These are phyloP conservation scores for Thecophora atra DNA, from an alignment of 2,888 invertebrate genomes.

Conservation along the genomic window DNA sequence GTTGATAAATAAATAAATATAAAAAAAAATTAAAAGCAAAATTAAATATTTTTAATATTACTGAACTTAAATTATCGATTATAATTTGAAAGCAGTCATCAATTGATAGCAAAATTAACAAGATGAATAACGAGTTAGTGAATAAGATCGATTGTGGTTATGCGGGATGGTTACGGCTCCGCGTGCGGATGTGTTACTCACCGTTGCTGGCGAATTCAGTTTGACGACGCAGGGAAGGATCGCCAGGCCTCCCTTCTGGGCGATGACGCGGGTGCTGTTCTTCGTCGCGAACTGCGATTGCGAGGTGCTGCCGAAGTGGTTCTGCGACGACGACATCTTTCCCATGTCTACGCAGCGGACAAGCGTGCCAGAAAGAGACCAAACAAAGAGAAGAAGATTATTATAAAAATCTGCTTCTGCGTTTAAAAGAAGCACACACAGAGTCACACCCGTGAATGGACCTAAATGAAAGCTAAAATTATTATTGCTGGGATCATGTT, in stretches of 20 bases:
- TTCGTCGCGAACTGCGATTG: constrained; percentile 64
- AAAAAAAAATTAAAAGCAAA: too few relatives aligned
- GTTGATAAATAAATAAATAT: too few relatives aligned
- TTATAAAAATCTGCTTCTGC: background rate
- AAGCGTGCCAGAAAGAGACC: constrained; percentile 27
- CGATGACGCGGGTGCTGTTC: constrained; percentile 64
- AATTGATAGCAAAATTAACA: too few relatives aligned
- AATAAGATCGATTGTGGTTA: too few relatives aligned
- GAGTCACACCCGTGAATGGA: constrained; percentile 11
- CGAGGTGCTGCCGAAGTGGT: constrained; percentile 59
- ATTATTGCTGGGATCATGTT: constrained; percentile 3
- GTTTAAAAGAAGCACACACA: background rate
- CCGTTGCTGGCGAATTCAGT: constrained; percentile 65
- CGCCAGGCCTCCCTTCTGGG: constrained; percentile 65
- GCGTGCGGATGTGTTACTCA: constrained; percentile 53
- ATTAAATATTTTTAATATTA: too few relatives aligned
- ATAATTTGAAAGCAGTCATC: too few relatives aligned
- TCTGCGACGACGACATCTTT: constrained; percentile 62
- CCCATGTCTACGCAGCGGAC: constrained; percentile 55
- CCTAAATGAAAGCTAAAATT: constrained; percentile 29
- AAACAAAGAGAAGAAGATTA: constrained; percentile 12
- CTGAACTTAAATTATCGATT: too few relatives aligned
- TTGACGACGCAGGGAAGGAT: constrained; percentile 65
- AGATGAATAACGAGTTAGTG: too few relatives aligned
- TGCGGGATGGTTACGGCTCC: too few relatives aligned